These are phyloP conservation scores for Mechanitis messenoides DNA, from an alignment of 2,888 invertebrate species.

Conservation along the genomic window DNA sequence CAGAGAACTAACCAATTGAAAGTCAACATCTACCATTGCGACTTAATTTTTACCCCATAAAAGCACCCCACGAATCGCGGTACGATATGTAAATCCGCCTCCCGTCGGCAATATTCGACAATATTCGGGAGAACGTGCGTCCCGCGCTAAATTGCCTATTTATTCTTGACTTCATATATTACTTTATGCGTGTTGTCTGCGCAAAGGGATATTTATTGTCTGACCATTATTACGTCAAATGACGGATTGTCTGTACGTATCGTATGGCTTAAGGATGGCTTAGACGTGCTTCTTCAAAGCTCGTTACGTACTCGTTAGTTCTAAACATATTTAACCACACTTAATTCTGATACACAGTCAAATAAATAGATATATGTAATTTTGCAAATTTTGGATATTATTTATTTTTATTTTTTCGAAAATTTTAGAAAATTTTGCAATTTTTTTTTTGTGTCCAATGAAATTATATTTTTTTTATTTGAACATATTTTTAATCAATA, in stretches of 20 bases:
- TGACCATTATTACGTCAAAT: conserved; percentile 75
- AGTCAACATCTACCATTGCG: conserved; percentile 59
- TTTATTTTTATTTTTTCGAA: too few relatives aligned
- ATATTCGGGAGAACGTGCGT: conserved; percentile 73
- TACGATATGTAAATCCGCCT: conserved; percentile 72
- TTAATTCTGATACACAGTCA: too few relatives aligned
- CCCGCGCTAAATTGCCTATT: conserved; percentile 75
- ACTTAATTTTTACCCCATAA: conserved; percentile 77
- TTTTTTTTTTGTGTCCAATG: too few relatives aligned
- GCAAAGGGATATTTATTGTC: conserved; percentile 76
- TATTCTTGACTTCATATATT: conserved; percentile 78
- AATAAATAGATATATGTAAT: too few relatives aligned
- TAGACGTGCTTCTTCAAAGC: conserved; percentile 36
- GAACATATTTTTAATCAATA: too few relatives aligned
- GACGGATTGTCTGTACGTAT: conserved; percentile 71
- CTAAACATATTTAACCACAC: too few relatives aligned
- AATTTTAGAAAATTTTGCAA: too few relatives aligned
- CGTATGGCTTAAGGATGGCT: conserved; percentile 57
- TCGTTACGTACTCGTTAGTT: conserved; percentile 1
- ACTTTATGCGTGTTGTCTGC: conserved; percentile 76
- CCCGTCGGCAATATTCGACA: conserved; percentile 72
- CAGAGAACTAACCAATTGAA: conserved; percentile 54
- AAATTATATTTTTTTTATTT: too few relatives aligned
- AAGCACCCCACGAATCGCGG: conserved; percentile 72
- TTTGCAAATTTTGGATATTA: too few relatives aligned